These are phyloP conservation scores for Oreortyx pictus DNA, from an alignment of 2,797 vertebrate species.

Conservation along the genomic window DNA sequence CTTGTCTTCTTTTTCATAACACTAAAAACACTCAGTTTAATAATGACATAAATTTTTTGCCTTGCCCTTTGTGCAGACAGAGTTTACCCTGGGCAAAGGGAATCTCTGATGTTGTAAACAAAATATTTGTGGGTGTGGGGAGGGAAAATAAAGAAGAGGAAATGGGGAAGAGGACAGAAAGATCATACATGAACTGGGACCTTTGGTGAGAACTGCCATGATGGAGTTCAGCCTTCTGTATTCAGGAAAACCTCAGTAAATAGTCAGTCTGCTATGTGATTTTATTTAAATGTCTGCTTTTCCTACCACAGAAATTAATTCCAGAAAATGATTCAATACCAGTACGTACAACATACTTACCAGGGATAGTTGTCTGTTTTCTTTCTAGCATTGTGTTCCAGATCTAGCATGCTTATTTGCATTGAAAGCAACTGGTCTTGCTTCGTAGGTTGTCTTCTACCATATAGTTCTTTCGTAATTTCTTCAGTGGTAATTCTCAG, in stretches of 20 bases:
- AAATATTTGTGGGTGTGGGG: not conserved
- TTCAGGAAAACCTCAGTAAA: not conserved
- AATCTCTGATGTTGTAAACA: not conserved
- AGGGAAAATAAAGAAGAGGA: not conserved
- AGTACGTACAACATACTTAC: not conserved
- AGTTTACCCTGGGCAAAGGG: not conserved
- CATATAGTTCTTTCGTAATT: not conserved
- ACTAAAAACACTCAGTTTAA: not conserved
- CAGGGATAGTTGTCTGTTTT: not conserved
- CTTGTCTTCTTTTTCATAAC: not conserved
- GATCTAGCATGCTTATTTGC: not conserved
- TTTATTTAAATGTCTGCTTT: not conserved
- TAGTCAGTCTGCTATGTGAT: not conserved
- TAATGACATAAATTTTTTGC: not conserved
- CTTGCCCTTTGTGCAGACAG: not conserved
- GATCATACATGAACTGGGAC: not conserved
- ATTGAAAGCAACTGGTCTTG: not conserved
- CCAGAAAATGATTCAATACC: not conserved
- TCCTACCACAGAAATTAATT: not conserved
- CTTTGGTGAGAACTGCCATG: not conserved
- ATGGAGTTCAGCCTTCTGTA: not conserved
- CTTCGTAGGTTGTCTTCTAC: not conserved
- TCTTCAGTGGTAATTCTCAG: not conserved
- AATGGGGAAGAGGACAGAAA: accelerated
- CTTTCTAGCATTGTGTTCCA: not conserved